Percentiles rank a stretch among this genome's conserved stretches.
phyloP scores from a whole-genome alignment of 2,888 invertebrate genomes.

The Pediacus dermestoides region DNA sequence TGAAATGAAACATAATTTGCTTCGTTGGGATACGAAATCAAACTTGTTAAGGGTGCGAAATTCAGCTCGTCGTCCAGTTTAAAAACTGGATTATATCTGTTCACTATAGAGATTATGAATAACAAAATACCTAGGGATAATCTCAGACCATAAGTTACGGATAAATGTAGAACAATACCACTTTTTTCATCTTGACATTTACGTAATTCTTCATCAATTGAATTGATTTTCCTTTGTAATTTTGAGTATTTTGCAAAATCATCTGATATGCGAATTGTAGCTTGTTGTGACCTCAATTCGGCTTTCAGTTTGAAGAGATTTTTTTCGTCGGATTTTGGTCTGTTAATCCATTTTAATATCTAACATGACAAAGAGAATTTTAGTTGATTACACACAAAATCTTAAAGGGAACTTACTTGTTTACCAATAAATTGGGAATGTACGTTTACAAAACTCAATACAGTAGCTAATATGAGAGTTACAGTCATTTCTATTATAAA shows the following conservation, averaged over 20 bases:
- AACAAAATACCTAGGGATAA: constrained; percentile 44
- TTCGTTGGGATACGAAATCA: constrained; percentile 54
- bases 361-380: no score
- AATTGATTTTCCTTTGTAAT: constrained; percentile 57
- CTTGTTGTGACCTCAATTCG: constrained; percentile 52
- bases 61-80: constrained; percentile 48
- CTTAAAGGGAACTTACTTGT: no score
- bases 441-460: no score
- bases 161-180: constrained; percentile 29
- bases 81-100: constrained; percentile 51
- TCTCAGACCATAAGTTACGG: constrained; percentile 47
- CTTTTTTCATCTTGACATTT: constrained; percentile 37
- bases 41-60: constrained; percentile 49
- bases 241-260: constrained; percentile 60
- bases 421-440: no score
- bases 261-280: constrained; percentile 55
- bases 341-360: constrained; percentile 53
- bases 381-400: no score
- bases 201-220: constrained; percentile 52
- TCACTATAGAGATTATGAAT: constrained; percentile 46
- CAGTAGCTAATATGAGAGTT: no score
- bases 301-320: constrained; percentile 47
- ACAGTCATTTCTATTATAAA: no score
- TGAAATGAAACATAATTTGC: constrained; percentile 53
- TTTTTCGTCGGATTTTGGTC: constrained; percentile 51